Evolutionary conservation across 2,113 vertebrate species (phyloP).

Genomic region (Coturnix japonica): DNA sequence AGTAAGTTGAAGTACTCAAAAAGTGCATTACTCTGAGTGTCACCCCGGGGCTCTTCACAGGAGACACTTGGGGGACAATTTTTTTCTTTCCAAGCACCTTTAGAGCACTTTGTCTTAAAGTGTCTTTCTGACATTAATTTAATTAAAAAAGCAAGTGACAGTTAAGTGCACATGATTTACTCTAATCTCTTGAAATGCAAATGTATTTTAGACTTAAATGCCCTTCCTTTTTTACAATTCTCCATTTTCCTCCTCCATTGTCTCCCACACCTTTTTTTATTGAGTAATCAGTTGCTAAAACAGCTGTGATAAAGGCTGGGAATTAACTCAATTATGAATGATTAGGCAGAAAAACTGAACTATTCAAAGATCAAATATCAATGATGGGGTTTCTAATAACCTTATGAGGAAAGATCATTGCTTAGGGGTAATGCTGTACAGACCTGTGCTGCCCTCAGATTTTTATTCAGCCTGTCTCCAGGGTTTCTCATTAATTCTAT

Average conservation of each 20-base stretch:
- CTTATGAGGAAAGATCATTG: neutral
- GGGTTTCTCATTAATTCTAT: neutral
- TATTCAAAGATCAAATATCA: neutral
- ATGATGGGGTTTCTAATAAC: neutral
- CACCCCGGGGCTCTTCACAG: constrained; percentile 70
- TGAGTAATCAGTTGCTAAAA: neutral
- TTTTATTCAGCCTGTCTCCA: neutral
- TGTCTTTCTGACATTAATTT: constrained; percentile 73
- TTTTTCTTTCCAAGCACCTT: constrained; percentile 55
- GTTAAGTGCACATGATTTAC: constrained; percentile 59
- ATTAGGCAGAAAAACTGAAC: neutral
- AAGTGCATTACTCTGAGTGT: constrained; percentile 76
- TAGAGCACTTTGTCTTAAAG: constrained; percentile 68
- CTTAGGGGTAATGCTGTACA: neutral
- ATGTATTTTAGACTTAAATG: constrained; percentile 37
- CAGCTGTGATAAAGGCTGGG: neutral
- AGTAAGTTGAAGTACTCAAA: constrained; percentile 76
- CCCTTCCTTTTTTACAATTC: neutral
- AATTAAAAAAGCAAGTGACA: constrained; percentile 68
- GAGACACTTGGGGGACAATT: constrained; percentile 63
- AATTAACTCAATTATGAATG: constrained; percentile 9
- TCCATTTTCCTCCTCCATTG: neutral
- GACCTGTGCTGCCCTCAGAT: neutral
- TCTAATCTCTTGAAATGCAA: constrained; percentile 55
- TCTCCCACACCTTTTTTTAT: neutral